Conservation (phyloP, 1,140 invertebrate genomes). For the Cotesia typhae region DNA sequence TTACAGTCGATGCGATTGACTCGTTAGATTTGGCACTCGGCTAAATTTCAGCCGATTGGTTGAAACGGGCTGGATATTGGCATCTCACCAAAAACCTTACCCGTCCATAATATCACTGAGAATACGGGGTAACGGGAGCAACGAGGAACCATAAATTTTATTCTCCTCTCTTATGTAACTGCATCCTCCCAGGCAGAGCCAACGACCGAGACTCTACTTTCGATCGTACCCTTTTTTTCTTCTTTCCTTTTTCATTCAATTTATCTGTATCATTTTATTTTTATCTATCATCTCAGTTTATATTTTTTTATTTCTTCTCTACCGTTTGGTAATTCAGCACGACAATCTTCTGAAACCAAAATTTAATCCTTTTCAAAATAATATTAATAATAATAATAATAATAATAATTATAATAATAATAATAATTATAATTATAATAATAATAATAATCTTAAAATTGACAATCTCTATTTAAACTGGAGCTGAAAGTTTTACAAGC, state of each 20-base stretch:
- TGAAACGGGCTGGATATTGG: conserved; percentile 12
- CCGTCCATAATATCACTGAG: conserved; percentile 20
- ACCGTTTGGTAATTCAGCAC: conserved; percentile 12
- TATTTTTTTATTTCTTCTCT: conserved; percentile 4
- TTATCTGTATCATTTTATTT: conserved; percentile 5
- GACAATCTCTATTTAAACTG: conserved; percentile 26
- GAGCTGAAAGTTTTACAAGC: conserved; percentile 2
- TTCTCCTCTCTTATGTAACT: conserved; percentile 30
- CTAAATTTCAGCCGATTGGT: conserved; percentile 14
- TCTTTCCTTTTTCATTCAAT: too few species aligned
- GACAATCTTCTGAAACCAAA: conserved; percentile 12
- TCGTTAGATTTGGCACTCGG: conserved; percentile 27
- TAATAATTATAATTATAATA: not conserved
- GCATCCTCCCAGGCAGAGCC: conserved; percentile 19
- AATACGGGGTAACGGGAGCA: conserved; percentile 6
- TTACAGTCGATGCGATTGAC: conserved; percentile 23
- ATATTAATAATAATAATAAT: too few species aligned
- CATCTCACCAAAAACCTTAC: conserved; percentile 16
- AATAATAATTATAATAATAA: not conserved
- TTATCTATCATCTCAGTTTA: not conserved
- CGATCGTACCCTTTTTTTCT: conserved; percentile 15
- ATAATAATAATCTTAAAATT: conserved; percentile 12
- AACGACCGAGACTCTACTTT: conserved; percentile 27
- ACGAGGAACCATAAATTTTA: conserved; percentile 28
- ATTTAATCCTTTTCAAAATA: too few species aligned